Percentiles rank a stretch among this genome's conserved stretches.
Evolutionary conservation across 2,797 vertebrate species (phyloP).

Genomic region (Ceyx erithaca): DNA sequence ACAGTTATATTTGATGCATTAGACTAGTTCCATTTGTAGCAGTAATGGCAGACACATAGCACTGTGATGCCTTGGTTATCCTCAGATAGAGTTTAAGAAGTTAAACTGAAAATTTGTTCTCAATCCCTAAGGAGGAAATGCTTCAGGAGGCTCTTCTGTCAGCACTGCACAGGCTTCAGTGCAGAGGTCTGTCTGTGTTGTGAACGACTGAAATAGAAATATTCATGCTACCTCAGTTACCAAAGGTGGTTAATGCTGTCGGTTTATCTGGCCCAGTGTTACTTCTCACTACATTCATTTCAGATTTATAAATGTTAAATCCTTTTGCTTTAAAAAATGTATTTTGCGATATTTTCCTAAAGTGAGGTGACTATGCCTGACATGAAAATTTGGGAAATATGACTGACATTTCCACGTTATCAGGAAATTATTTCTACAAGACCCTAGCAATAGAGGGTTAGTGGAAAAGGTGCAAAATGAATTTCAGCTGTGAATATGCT

Average conservation of each 20-base stretch:
- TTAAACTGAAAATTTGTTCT: background rate
- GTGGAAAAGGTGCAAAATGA: constrained; percentile 32
- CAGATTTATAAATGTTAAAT: background rate
- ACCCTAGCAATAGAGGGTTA: constrained; percentile 7
- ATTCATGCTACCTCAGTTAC: background rate
- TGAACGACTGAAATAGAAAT: background rate
- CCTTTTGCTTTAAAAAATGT: background rate
- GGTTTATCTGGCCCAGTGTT: background rate
- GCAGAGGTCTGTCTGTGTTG: background rate
- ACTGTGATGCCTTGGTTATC: background rate
- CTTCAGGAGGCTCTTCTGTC: background rate
- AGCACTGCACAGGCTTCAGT: background rate
- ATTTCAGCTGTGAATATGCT: constrained; percentile 43
- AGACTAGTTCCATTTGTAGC: background rate
- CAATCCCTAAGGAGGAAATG: background rate
- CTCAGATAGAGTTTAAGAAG: background rate
- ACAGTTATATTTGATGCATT: background rate
- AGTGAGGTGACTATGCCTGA: background rate
- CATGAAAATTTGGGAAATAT: constrained; percentile 22
- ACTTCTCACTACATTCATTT: background rate
- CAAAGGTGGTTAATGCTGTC: background rate
- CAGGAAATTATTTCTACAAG: constrained; percentile 39
- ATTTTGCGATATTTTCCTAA: background rate
- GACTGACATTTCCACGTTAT: constrained; percentile 21
- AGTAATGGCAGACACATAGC: background rate